These are phyloP conservation scores for Sebastes dallii DNA, from an alignment of 2,797 vertebrate genomes.

Conservation along the genomic window DNA sequence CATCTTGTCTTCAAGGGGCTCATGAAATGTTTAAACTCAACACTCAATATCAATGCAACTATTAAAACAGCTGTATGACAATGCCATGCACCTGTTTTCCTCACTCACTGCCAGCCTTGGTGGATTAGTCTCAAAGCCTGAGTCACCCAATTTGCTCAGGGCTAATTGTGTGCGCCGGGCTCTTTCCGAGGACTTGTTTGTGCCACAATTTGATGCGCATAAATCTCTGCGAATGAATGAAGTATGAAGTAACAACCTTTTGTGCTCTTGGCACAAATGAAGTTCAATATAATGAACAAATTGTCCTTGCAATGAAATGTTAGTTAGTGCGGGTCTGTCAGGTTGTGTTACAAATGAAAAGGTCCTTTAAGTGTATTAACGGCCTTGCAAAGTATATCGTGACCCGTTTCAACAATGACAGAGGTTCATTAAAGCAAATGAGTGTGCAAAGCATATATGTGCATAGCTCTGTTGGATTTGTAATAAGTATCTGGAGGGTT, in stretches of 20 bases:
- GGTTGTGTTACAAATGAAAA: not conserved
- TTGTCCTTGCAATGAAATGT: not conserved
- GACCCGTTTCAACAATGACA: not conserved
- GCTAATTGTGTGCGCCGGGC: not conserved
- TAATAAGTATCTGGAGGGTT: not conserved
- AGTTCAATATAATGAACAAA: slow-evolving; percentile 3
- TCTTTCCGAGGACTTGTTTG: slow-evolving; percentile 14
- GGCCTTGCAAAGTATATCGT: not conserved
- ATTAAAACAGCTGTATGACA: not conserved
- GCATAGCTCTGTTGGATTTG: not conserved
- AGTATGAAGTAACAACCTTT: not conserved
- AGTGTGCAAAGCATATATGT: not conserved
- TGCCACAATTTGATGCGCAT: not conserved
- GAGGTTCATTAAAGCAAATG: not conserved
- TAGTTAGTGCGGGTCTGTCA: not conserved
- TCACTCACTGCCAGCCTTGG: not conserved
- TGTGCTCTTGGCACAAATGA: not conserved
- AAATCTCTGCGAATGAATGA: not conserved
- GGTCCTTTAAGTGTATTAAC: not conserved
- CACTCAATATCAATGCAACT: not conserved
- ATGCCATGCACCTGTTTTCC: slow-evolving; percentile 3
- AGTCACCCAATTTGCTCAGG: not conserved
- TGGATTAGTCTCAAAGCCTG: slow-evolving; percentile 32
- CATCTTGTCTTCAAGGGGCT: not conserved
- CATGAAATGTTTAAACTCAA: not conserved